These are phyloP conservation scores for Pituophis catenifer DNA, from an alignment of 2,113 vertebrate genomes.

Conservation along the genomic window DNA sequence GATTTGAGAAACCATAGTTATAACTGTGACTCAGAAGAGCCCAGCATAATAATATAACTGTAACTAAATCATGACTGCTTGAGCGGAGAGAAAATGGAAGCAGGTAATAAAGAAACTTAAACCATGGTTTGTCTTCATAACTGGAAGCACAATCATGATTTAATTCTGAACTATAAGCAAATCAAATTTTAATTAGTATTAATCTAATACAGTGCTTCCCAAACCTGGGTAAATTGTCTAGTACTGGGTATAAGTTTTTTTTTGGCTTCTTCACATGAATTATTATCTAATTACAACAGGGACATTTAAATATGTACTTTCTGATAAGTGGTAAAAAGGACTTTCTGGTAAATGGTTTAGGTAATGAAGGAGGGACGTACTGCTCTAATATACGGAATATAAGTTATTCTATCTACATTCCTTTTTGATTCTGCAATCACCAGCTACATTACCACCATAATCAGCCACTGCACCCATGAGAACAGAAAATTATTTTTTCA, in stretches of 20 bases:
- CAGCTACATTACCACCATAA: not conserved
- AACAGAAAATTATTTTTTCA: not conserved
- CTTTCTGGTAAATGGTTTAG: no score
- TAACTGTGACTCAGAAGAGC: not conserved
- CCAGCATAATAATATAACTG: not conserved
- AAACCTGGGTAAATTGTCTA: not conserved
- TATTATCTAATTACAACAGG: no score
- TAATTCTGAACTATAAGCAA: not conserved
- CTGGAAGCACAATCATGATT: not conserved
- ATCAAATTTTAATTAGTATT: no score
- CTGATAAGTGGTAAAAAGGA: not conserved
- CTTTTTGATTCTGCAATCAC: not conserved
- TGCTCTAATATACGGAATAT: not conserved
- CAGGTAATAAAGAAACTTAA: not conserved
- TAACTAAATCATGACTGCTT: not conserved
- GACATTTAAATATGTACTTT: no score
- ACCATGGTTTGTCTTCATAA: not conserved
- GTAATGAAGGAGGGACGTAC: no score
- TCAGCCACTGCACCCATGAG: not conserved
- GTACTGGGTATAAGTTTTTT: no score
- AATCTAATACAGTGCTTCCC: not conserved
- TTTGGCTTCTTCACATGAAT: no score
- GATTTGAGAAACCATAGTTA: not conserved
- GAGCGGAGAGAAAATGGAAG: not conserved
- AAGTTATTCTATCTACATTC: not conserved